Conservation (phyloP, 2,797 vertebrate genomes). For the Bradypodion ventrale region DNA sequence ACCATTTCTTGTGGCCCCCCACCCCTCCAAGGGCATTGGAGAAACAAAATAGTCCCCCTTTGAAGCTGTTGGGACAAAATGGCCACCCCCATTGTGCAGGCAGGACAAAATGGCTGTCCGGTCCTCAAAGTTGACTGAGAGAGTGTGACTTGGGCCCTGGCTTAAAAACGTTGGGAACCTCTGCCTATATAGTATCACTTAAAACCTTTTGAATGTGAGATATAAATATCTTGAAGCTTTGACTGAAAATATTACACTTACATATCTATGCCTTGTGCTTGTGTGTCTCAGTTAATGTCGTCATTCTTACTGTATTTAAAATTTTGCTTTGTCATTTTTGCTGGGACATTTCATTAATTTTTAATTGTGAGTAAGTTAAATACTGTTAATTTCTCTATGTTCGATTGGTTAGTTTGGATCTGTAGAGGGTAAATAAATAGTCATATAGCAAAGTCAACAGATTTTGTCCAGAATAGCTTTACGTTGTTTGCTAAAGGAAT, state of each 20-base stretch:
- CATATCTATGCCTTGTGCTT: conserved; percentile 7
- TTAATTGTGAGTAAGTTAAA: conserved; percentile 12
- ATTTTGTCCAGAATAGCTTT: no score
- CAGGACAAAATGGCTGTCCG: no score
- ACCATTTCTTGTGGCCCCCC: no score
- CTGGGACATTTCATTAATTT: not conserved
- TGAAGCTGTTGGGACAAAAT: no score
- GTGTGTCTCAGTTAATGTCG: not conserved
- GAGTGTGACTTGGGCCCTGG: no score
- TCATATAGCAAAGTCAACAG: no score
- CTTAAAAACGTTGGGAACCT: no score
- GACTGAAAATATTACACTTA: conserved; percentile 10
- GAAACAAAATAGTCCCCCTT: no score
- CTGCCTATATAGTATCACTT: conserved; percentile 61
- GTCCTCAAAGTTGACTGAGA: no score
- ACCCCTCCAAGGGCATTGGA: no score
- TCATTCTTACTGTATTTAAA: not conserved
- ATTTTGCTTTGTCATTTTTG: not conserved
- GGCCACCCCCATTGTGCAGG: no score
- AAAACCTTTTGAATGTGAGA: conserved; percentile 52
- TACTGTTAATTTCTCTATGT: conserved; percentile 38
- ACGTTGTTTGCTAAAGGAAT: no score
- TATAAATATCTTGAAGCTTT: conserved; percentile 56
- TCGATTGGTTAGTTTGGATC: conserved; percentile 38
- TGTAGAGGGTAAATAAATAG: conserved; percentile 29